These are phyloP conservation scores for Echinometra lucunter DNA, from an alignment of 53 echinoderm and acorn worm genomes.

Conservation along the genomic window DNA sequence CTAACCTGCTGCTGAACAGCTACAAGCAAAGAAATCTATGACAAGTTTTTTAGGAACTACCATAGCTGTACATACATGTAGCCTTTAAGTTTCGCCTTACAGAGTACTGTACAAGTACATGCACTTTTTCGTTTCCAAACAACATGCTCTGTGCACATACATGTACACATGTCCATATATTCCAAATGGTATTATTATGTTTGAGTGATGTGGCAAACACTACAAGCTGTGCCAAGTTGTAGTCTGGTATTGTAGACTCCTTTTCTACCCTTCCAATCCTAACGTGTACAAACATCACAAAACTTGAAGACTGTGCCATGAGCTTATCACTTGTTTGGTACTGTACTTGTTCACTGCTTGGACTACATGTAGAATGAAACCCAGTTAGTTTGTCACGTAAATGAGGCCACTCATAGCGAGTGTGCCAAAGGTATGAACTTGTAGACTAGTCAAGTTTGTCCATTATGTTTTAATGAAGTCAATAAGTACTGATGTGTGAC, in stretches of 20 bases:
- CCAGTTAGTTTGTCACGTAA: too few species aligned
- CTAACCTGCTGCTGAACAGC: too few species aligned
- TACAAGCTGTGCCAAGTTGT: slow-evolving; percentile 3
- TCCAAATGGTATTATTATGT: not conserved
- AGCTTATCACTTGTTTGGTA: too few species aligned
- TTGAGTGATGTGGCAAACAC: slow-evolving; percentile 2
- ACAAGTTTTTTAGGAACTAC: too few species aligned
- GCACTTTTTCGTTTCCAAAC: too few species aligned
- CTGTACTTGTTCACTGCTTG: too few species aligned
- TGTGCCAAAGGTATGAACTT: not conserved
- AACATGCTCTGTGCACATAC: too few species aligned
- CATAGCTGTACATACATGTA: too few species aligned
- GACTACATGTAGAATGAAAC: too few species aligned
- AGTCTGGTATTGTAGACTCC: not conserved
- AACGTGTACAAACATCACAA: not conserved
- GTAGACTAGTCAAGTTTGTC: not conserved
- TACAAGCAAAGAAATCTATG: too few species aligned
- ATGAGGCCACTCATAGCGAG: not conserved
- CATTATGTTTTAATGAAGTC: not conserved
- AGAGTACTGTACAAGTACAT: too few species aligned
- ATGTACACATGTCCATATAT: not conserved
- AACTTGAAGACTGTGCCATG: not conserved
- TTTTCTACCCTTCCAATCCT: not conserved
- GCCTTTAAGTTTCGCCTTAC: too few species aligned
- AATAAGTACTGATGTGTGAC: not conserved